Percentiles rank a stretch among this genome's conserved stretches.
phyloP scores from a whole-genome alignment of 2,797 vertebrate genomes.

The Psittacula derbiana region DNA sequence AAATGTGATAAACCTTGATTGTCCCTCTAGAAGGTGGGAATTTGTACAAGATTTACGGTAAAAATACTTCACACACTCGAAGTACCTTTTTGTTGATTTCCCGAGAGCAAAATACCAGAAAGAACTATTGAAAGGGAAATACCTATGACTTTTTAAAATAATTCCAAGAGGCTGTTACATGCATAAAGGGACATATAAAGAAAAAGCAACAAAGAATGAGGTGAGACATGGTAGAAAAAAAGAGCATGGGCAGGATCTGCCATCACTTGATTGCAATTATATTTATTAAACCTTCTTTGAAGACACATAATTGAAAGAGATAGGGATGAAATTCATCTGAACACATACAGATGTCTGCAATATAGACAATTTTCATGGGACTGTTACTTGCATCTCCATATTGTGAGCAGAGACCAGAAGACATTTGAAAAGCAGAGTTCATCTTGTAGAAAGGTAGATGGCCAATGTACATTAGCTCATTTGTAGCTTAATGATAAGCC shows the following conservation, averaged over 20 bases:
- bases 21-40: neutral
- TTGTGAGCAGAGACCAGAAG: neutral
- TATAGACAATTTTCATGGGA: fast-evolving
- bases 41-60: neutral
- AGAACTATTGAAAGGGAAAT: neutral
- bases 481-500: neutral
- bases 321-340: neutral
- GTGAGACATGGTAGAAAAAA: neutral
- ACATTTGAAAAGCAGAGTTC: neutral
- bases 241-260: neutral
- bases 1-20: neutral
- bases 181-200: neutral
- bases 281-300: neutral
- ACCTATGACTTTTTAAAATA: neutral
- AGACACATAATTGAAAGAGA: neutral
- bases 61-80: neutral
- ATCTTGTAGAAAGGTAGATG: fast-evolving
- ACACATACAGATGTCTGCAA: neutral
- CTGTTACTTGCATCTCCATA: neutral
- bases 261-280: neutral
- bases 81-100: neutral
- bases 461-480: fast-evolving
- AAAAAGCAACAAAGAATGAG: neutral
- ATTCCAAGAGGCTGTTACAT: neutral
- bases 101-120: neutral